Conservation (phyloP, 1,140 invertebrate species). For the Papilio aristodemus region DNA sequence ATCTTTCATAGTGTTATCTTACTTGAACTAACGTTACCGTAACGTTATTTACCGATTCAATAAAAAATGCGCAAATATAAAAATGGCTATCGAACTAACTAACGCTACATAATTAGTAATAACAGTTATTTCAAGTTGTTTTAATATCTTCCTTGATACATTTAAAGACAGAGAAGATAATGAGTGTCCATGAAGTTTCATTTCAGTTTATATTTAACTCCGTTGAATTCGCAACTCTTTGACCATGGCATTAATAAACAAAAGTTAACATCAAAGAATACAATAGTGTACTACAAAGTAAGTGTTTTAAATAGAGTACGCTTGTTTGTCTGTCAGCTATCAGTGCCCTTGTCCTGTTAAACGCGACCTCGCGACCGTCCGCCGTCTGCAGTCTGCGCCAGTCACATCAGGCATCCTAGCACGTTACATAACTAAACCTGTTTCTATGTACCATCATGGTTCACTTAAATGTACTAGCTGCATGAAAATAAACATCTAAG, state of each 20-base stretch:
- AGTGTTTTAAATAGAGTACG: conserved; percentile 19
- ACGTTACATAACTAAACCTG: conserved; percentile 7
- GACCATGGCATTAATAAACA: conserved; percentile 1
- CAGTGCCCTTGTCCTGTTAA: conserved; percentile 53
- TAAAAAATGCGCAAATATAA: no score
- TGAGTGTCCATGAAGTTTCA: no score
- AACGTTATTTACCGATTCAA: no score
- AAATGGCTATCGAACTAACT: no score
- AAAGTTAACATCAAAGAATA: conserved; percentile 7
- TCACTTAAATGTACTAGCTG: neutral
- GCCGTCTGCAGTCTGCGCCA: neutral
- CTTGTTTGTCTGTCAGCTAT: conserved; percentile 38
- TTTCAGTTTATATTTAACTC: neutral
- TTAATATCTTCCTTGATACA: no score
- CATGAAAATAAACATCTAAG: neutral
- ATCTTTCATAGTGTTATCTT: no score
- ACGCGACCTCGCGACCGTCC: conserved; percentile 42
- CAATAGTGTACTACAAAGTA: neutral
- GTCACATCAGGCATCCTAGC: conserved; percentile 11
- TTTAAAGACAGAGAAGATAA: no score
- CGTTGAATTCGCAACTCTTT: neutral
- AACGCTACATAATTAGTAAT: no score
- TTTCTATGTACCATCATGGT: conserved; percentile 9
- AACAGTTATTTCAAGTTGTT: no score
- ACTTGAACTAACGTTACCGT: no score